Percentiles rank a stretch among this genome's conserved stretches.
phyloP scores from a whole-genome alignment of 2,888 invertebrate species.

The Xestia sexstrigata region DNA sequence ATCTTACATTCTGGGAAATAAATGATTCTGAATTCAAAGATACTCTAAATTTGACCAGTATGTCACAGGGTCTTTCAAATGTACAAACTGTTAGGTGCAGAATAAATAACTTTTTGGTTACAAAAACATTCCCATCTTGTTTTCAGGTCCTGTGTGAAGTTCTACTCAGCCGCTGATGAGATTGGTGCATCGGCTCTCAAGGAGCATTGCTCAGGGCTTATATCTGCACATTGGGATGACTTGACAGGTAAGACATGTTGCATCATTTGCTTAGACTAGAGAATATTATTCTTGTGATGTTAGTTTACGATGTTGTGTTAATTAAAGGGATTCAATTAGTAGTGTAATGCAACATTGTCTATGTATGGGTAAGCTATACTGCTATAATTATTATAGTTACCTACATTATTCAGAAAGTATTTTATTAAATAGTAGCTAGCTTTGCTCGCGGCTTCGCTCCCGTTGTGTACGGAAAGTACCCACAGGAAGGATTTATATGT shows the following conservation, averaged over 20 bases:
- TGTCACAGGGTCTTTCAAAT: neutral
- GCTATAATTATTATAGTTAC: no score
- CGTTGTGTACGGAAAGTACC: no score
- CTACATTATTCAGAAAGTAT: neutral
- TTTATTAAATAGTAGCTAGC: neutral
- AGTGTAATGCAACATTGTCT: constrained; percentile 13
- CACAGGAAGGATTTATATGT: no score
- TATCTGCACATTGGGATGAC: constrained; percentile 98
- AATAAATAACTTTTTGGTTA: neutral
- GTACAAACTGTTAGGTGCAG: neutral
- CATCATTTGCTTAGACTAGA: neutral
- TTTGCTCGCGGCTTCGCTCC: neutral
- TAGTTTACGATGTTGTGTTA: neutral
- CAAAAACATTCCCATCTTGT: neutral
- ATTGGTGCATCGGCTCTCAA: constrained; percentile 95
- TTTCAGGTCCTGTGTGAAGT: constrained; percentile 93
- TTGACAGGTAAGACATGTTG: constrained; percentile 86
- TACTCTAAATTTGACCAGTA: no score
- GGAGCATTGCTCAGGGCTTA: constrained; percentile 97
- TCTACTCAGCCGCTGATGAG: constrained; percentile 98
- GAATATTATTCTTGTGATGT: neutral
- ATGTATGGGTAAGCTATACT: no score
- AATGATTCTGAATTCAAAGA: neutral
- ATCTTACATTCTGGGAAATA: neutral
- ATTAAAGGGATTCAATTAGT: constrained; percentile 19